Evolutionary conservation across 2,888 invertebrate genomes (phyloP), one percentile per base, ranked within the genome.

Genomic region (Galerucella calmariensis): DNA sequence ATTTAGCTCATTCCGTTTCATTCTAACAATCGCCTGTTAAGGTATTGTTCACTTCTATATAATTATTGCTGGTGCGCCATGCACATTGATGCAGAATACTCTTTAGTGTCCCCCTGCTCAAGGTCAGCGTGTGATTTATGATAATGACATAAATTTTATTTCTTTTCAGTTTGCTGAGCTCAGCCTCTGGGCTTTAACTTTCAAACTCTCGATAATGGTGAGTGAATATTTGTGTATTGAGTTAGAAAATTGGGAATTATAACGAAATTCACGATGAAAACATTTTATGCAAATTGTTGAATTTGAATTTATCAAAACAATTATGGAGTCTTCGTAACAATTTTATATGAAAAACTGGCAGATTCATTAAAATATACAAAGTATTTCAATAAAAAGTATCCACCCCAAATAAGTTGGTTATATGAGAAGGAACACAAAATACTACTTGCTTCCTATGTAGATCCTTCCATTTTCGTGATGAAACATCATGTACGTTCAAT

Each of bases 81-180:
- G 48, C 48, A 69, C 46, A 61, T 69, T 61, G 35, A 16, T 20
- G 61, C 61, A 69, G 61, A 10, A 53, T 44, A 59, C 59, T 46
- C 41, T 58, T 41, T 65, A 48, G 16, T 61, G 59, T 53, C 61
- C 61, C 51, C 61, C 27, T 48, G 12, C 61, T 69, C 61, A 69
- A 61, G 69, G 69, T 69, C 61, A 48, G 16, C 24, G 59, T 27
- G 69, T 69, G 69, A 69, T 69, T 69, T 69, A 69, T 69, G 46
- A 69, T 69, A 69, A 69, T 69, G 61, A 48, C 61, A 61, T 69
- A 61, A 44, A 35, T 69, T 69, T 24, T 14, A 20, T 14, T 53
- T 67, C 35, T 67, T 53, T 35, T 35, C 53, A n/a, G 53, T 20
- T 10, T 67, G 16, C 41, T 35, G 11, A 63, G 46, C 35, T 0